A percentile compares a stretch with the other conserved stretches of the same genome.
Conservation (phyloP, 2,797 vertebrate species). For the Lophotriccus pileatus region DNA sequence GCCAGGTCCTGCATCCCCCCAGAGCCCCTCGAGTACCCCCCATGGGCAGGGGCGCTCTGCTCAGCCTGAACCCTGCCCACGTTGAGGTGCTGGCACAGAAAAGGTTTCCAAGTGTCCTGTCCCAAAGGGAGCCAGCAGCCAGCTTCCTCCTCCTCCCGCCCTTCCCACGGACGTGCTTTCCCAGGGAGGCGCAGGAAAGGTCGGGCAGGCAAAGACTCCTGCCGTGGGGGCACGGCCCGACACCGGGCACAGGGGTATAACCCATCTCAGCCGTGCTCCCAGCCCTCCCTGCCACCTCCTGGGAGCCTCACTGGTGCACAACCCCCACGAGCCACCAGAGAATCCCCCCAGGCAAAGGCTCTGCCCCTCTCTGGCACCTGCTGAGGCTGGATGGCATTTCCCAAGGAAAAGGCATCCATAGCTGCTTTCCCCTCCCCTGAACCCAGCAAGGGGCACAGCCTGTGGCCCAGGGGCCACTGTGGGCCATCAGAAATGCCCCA, state of each 20-base stretch:
- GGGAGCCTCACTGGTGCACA: not conserved
- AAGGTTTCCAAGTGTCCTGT: not conserved
- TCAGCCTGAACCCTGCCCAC: not conserved
- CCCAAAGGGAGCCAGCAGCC: not conserved
- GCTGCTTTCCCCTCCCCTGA: not conserved
- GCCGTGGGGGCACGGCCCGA: fast-evolving
- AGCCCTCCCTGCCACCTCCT: not conserved
- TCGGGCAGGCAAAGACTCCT: not conserved
- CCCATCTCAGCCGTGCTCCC: fast-evolving
- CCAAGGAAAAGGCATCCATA: not conserved
- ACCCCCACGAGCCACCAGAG: not conserved
- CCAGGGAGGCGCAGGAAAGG: slow-evolving; percentile 43
- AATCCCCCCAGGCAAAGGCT: not conserved
- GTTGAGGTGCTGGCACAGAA: not conserved
- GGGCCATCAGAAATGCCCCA: fast-evolving
- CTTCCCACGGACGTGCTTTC: slow-evolving; percentile 41
- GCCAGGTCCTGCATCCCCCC: not conserved
- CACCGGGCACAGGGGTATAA: fast-evolving
- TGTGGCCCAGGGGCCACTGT: not conserved
- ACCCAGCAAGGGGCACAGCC: not conserved
- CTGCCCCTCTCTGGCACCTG: not conserved
- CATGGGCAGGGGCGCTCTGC: not conserved
- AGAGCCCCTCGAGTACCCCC: not conserved
- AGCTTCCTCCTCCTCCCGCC: not conserved
- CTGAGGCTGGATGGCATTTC: not conserved